These are phyloP conservation scores for Spea bombifrons DNA, from an alignment of 2,113 vertebrate genomes.

Conservation along the genomic window DNA sequence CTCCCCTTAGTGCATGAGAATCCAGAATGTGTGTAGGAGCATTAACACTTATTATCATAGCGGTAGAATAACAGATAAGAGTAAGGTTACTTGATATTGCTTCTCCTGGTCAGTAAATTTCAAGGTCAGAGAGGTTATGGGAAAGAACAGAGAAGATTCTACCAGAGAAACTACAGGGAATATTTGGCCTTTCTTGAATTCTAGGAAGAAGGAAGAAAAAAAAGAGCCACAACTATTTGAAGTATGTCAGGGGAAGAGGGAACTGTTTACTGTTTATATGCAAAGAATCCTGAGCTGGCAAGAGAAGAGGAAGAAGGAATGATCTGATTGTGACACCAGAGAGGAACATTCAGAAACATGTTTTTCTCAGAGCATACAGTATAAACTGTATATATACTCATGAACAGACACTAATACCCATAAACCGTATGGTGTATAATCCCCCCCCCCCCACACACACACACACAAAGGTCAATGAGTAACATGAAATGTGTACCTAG, in stretches of 20 bases:
- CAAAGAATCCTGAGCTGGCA: slow-evolving; percentile 43
- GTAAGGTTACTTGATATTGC: slow-evolving; percentile 16
- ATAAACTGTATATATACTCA: neutral
- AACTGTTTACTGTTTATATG: slow-evolving; percentile 48
- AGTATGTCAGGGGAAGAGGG: slow-evolving; percentile 47
- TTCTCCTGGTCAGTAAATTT: slow-evolving; percentile 17
- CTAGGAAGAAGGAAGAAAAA: slow-evolving; percentile 39
- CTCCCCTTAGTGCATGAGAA: slow-evolving; percentile 4
- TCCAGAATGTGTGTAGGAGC: neutral
- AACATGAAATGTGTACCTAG: neutral
- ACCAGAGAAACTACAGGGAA: slow-evolving; percentile 36
- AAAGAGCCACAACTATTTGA: slow-evolving; percentile 45
- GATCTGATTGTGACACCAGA: slow-evolving; percentile 42
- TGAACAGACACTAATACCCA: neutral
- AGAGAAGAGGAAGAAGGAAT: slow-evolving; percentile 46
- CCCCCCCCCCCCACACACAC: neutral
- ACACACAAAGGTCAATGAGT: neutral
- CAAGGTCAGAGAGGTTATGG: slow-evolving; percentile 44
- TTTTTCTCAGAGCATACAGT: slow-evolving; percentile 13
- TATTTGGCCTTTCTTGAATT: slow-evolving; percentile 38
- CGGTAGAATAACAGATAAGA: slow-evolving; percentile 18
- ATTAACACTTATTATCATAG: slow-evolving; percentile 8
- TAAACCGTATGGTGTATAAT: neutral
- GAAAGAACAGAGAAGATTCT: slow-evolving; percentile 40
- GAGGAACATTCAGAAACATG: neutral